phyloP scores from a whole-genome alignment of 2,113 vertebrate species.

The Thymallus thymallus region DNA sequence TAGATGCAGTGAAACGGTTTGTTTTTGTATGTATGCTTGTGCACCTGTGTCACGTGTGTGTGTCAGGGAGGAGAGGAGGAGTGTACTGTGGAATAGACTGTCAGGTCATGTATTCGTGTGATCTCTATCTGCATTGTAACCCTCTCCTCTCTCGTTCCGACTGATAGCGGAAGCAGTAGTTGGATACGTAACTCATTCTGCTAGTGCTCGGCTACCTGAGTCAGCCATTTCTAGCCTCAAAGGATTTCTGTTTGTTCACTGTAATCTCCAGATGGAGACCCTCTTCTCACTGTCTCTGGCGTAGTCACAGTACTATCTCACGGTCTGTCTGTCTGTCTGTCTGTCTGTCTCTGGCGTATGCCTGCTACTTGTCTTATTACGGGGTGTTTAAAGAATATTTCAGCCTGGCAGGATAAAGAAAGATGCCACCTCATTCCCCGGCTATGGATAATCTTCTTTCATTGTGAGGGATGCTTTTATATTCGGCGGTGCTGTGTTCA shows the following conservation, averaged over 20 bases:
- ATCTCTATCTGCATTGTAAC: conserved; percentile 57
- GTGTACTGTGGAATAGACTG: not conserved
- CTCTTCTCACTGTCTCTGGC: conserved; percentile 2
- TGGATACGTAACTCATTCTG: conserved; percentile 5
- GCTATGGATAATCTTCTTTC: conserved; percentile 48
- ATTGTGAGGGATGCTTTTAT: conserved; percentile 41
- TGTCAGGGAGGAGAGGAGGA: not conserved
- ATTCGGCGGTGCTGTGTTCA: conserved; percentile 28
- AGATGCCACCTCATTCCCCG: conserved; percentile 6
- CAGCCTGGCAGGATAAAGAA: conserved; percentile 2
- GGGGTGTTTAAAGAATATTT: conserved; percentile 26
- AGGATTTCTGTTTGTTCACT: conserved; percentile 40
- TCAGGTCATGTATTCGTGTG: conserved; percentile 9
- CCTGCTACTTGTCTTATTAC: conserved; percentile 27
- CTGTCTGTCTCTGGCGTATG: conserved; percentile 27
- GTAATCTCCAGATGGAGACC: conserved; percentile 3
- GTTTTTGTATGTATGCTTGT: not conserved
- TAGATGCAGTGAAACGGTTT: not conserved
- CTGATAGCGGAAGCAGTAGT: not conserved
- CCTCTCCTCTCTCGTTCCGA: not conserved
- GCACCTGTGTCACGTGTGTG: not conserved
- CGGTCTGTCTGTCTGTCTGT: conserved; percentile 35
- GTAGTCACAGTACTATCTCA: conserved; percentile 16
- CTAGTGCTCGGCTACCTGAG: conserved; percentile 25
- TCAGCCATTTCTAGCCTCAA: conserved; percentile 55